Evolutionary conservation across 92 coral and sea anemone species (phyloP), one percentile per base, ranked within the genome.

Genomic region (Siderastrea radians): DNA sequence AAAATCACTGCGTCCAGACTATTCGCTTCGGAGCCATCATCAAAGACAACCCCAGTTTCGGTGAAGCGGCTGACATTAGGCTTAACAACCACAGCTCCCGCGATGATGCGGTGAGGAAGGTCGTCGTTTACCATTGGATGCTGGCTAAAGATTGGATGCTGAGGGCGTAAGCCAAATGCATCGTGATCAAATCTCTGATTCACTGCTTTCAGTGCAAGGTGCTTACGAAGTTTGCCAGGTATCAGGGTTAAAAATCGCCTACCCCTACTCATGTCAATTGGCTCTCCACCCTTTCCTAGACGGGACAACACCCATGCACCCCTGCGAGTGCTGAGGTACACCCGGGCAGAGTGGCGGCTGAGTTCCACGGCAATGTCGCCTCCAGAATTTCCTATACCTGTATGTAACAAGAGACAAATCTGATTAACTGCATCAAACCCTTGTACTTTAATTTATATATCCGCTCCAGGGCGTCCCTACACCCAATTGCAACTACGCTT

Each of bases 291-390:
- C 45, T 84, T 67, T 50, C 79, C 78, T 8, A 97, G 78, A 11
- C 98, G 93, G 48, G 98, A 95, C 26, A 97, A 57, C 0, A 97
- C 94, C 98, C 98, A 97, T 13, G 98, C 86, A 44, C 98, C 99
- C 66, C 92, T 82, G 49, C 99, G 96, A 48, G 97, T 97, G 68
- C 99, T 97, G 14, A 97, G 98, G 65, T 81, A 95, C 2, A 95
- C 99, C 49, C 87, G 80, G 5, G 90, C 72, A 4, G 96, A 88
- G 70, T 95, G 98, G 16, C 98, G 94, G 75, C 99, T 94, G 17
- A 97, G 95, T 78, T 97, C 99, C 71, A 97, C 99, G 14, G 97
- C 92, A 61, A 97, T 95, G 57, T 97, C 98, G 49, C 99, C 98
- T 69, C 97, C 98, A 67, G 98, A 95, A 84, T 95, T 95, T 9